These are phyloP conservation scores for Sabellastarte sp. DNA, from an alignment of 2,888 invertebrate species.

Conservation along the genomic window DNA sequence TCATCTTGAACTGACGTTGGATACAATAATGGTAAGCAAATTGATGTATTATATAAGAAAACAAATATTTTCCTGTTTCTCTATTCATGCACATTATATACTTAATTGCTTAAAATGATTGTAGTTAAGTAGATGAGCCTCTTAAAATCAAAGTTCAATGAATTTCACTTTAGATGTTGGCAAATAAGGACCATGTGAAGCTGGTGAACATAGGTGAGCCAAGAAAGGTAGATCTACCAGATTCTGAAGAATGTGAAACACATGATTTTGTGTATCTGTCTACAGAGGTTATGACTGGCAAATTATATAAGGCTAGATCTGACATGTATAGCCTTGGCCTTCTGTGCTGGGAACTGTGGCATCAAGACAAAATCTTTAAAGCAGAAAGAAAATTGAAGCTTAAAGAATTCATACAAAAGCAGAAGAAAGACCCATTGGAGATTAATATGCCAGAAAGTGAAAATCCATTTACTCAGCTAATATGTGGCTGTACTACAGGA, in stretches of 20 bases:
- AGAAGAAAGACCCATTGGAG: background rate
- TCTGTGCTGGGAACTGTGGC: conserved; percentile 34
- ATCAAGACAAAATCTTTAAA: conserved; percentile 20
- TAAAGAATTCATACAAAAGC: conserved; percentile 11
- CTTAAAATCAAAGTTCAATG: too few relatives aligned
- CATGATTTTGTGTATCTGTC: conserved; percentile 42
- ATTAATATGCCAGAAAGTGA: background rate
- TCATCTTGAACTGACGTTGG: conserved; percentile 49
- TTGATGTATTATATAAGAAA: too few relatives aligned
- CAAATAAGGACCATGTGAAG: conserved; percentile 18
- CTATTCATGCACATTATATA: too few relatives aligned
- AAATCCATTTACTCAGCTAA: background rate
- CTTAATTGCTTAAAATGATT: too few relatives aligned
- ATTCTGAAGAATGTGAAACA: conserved; percentile 15
- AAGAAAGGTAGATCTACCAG: conserved; percentile 28
- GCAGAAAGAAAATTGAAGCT: conserved; percentile 11
- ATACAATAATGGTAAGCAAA: conserved; percentile 45
- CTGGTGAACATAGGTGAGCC: conserved; percentile 33
- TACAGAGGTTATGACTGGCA: conserved; percentile 45
- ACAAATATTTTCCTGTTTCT: too few relatives aligned
- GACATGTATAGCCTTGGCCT: conserved; percentile 45
- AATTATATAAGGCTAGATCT: conserved; percentile 36
- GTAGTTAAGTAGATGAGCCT: too few relatives aligned
- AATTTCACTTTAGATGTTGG: conserved; percentile 10
- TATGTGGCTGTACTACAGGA: background rate